Base-by-base conservation (phyloP, 2,797 vertebrate species). In the Pseudopleuronectes americanus region DNA sequence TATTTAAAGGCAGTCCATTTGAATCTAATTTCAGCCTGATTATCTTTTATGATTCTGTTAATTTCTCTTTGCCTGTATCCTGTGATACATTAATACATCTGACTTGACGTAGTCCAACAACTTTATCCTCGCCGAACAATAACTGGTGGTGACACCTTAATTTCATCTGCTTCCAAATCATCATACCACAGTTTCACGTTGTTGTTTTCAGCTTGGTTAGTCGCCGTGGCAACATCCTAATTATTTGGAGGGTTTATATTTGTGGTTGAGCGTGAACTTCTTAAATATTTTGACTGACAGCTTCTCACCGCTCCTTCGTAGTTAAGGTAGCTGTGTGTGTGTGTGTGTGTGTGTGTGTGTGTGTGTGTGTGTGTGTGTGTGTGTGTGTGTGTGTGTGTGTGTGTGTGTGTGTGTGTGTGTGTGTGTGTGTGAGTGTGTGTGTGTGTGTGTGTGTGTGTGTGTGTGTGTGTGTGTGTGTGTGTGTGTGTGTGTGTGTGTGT, bases 141-240 rank as follows among this genome's bases (percentile, higher is more conserved):
- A 6, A 8, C 28, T 31, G 48, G 22, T 54, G 54, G n/a, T 49
- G 8, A 9, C 23, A 56, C 19, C 66, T 68, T 73, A 12, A 19
- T 45, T 69, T 76, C 59, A 59, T 69, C 72, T 33, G 4, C 41
- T 22, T 1, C 22, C 58, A 57, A 77, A 69, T 70, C 12, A 38
- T 22, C 8, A 55, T 51, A 56, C 60, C 19, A 0, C 72, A 69
- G 28, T 57, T 19, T 45, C 4, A 0, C 1, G 47, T 66, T 48
- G 31, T 31, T 80, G 71, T 84, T 71, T 80, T 57, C 31, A 23
- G 38, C 28, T 45, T 2, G 6, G 63, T 76, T 80, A 71, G 80
- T 87, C 45, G 0, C 79, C 38, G 7, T 73, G 74, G 87, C 61
- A 83, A 88, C 85, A 59, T 56, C n/a, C 54, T 71, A 70, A 86